Conservation (phyloP, 2,888 invertebrate species). For the Peribatodes rhomboidaria region DNA sequence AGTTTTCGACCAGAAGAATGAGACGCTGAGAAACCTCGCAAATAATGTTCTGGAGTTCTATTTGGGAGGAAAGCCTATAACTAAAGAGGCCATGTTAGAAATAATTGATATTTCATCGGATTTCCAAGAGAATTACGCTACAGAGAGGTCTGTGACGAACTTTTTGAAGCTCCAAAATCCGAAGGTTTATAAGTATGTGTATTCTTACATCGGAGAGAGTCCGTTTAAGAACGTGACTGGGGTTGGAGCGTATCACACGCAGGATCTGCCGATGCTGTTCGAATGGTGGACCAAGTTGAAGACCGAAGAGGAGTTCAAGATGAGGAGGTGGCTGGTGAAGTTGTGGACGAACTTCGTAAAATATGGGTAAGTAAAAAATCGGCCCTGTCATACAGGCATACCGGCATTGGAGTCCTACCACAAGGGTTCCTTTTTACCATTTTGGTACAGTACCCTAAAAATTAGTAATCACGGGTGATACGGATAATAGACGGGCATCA, state of each 20-base stretch:
- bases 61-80: slow-evolving; percentile 52
- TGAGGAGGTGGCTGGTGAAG: slow-evolving; percentile 59
- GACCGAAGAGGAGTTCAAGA: slow-evolving; percentile 54
- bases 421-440: no score
- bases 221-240: slow-evolving; percentile 52
- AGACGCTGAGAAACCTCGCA: slow-evolving; percentile 47
- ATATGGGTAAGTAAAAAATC: slow-evolving; percentile 58
- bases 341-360: slow-evolving; percentile 70
- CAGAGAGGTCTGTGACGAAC: slow-evolving; percentile 56
- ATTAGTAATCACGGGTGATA: no score
- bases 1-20: slow-evolving; percentile 42
- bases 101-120: slow-evolving; percentile 59
- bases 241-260: slow-evolving; percentile 58
- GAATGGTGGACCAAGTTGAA: slow-evolving; percentile 35
- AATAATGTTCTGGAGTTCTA: slow-evolving; percentile 51
- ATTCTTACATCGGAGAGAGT: slow-evolving; percentile 59
- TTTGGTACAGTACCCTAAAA: no score
- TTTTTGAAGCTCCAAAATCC: slow-evolving; percentile 53
- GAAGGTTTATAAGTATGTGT: slow-evolving; percentile 58
- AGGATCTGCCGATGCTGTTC: slow-evolving; percentile 59
- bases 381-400: background rate
- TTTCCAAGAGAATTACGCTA: slow-evolving; percentile 54
- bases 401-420: no score
- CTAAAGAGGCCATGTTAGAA: slow-evolving; percentile 52
- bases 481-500: no score